Evolutionary conservation across 1,140 invertebrate species (phyloP), one percentile per base, ranked within the genome.

Genomic region (Apolygus lucorum): DNA sequence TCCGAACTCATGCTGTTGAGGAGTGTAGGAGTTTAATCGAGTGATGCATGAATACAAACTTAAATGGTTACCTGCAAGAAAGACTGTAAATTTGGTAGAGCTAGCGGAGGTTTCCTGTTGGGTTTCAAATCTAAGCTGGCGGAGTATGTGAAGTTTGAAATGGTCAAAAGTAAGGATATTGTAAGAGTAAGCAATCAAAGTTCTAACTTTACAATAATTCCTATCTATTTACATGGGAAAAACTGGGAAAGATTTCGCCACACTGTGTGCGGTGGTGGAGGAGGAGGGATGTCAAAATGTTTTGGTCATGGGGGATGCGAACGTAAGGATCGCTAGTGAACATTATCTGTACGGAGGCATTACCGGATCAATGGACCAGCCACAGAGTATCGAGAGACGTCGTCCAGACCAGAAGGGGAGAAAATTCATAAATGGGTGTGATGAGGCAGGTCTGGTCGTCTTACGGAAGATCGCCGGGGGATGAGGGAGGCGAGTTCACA

Each of bases 91-190:
- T 59, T 59, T 59, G 54, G 54, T 4, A 59, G 54, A 24, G 54
- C 54, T 21, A 59, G 54, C 22, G 54, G 54, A 59, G 54, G 54
- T 59, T 59, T 59, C 22, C 54, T 59, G 54, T 22, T 13, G 54
- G 13, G 22, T 11, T 24, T 59, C 22, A 59, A 59, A 59, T 17
- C 11, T 17, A 17, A 22, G 22, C 11, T 59, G 22, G 54, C 54
- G 8, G 54, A n/a, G n/a, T n/a, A 24, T 17, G 11, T 59, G 13
- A 24, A 17, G 54, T 24, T 17, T 59, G 54, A 17, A 17, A 24
- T 24, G 22, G 54, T 59, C 54, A 13, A 17, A 4, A 22, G 54
- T 59, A 13, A 59, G 54, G 54, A 13, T 59, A 22, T 59, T 42
- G 34, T 42, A 42, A 59, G 54, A 59, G 54, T 13, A 17, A 4